Evolutionary conservation across 1,140 invertebrate species (phyloP), one percentile per base, ranked within the genome.

Genomic region (Brevipalpus yothersi): DNA sequence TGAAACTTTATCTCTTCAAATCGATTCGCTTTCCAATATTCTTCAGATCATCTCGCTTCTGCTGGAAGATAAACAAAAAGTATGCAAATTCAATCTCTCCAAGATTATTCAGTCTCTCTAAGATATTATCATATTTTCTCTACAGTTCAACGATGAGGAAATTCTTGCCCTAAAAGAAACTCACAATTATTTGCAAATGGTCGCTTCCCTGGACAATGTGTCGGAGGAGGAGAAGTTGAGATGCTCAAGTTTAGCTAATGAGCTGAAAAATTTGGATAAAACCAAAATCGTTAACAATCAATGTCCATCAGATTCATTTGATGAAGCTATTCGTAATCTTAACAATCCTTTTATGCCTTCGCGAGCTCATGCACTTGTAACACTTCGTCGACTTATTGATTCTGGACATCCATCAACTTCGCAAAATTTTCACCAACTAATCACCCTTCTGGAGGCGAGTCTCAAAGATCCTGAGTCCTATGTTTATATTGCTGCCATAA

Each of bases 401-500:
- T 69, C 70, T 11, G 75, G 73, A 63, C 79, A 89, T 73, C 54
- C 70, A 21, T 76, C 78, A 63, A 74, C 79, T 17, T 65, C 80
- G 42, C 72, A 76, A 1, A 80, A 80, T 63, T 80, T 80, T 66
- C 74, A 80, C 59, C 73, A 78, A 62, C 62, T 88, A 23, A 72
- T 86, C 43, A 78, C 78, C 66, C 23, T 47, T 45, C 23, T 67
- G 1, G 40, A 70, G 61, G 78, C 82, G 69, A 80, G 82, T 72
- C 68, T 91, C 0, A 79, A 78, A 66, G 75, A 88, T 66, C 69
- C 79, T 41, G 87, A 92, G 69, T 84, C 85, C 0, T 90, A 85
- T 69, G 72, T 90, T 56, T 90, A 90, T 71, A 69, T 90, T 54
- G 73, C 78, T 53, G 79, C 85, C 12, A 79, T 89, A 19, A 80